Evolutionary conservation across 2,888 invertebrate genomes (phyloP), one percentile per base, ranked within the genome.

Genomic region (Macaria liturata): DNA sequence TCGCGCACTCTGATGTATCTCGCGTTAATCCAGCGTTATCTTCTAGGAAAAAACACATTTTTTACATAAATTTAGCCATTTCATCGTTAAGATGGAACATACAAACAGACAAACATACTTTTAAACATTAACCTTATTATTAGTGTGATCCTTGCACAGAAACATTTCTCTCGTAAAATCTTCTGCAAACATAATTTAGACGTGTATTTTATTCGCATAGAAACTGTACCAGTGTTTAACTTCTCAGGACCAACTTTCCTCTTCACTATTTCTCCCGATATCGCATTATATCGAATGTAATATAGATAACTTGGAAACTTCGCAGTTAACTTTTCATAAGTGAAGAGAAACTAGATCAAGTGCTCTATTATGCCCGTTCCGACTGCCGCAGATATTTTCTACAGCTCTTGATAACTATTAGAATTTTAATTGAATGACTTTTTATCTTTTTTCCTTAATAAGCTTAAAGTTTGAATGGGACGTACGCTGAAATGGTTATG

Each of bases 201-300:
- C 0, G 42, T 42, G 42, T 9, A n/a, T 8, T 42, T 42, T 42
- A n/a, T 42, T 4, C 9, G 42, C 6, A n/a, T 9, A n/a, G n/a
- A 42, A 4, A 42, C 4, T 42, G 74, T 73, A 75, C 72, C 68
- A 71, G 72, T 75, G 77, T 78, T 76, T 77, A 83, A 83, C 81
- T 82, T 81, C 70, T 70, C 60, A 67, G 70, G 63, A 68, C 70
- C 74, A 78, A 83, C 78, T 81, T 77, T 73, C 72, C 71, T 75
- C 73, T 73, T 74, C 71, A 75, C 72, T 71, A 72, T 74, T 70
- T 77, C 73, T 72, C 76, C 71, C 71, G 69, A 77, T 80, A 75
- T 75, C 72, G 67, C 74, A 72, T 75, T 76, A 75, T 75, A 76
- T 75, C 67, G 68, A 75, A 75, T 73, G 68, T 74, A 71, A 71